phyloP scores from a whole-genome alignment of 2,113 vertebrate genomes.

The Tetrao urogallus region DNA sequence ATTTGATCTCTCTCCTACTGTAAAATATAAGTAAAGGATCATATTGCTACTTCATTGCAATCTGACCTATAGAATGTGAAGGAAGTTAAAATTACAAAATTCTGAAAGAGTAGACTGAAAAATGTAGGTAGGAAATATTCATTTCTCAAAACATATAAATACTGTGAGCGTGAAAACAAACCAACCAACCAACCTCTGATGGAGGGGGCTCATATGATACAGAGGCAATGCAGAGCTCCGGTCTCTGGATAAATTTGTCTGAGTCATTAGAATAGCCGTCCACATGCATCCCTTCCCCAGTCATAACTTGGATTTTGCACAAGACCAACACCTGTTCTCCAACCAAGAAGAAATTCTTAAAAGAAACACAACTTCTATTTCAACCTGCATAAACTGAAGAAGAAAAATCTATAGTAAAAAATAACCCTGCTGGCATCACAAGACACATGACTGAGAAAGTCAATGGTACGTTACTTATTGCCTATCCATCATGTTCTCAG shows the following conservation, averaged over 20 bases:
- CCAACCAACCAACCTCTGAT: background rate
- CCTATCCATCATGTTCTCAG: background rate
- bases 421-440: background rate
- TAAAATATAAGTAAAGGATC: background rate
- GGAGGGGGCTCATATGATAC: background rate
- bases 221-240: background rate
- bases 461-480: background rate
- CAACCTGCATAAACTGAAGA: background rate
- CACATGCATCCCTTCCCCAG: background rate
- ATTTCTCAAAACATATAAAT: background rate
- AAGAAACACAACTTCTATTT: background rate
- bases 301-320: background rate
- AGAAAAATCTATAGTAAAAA: background rate
- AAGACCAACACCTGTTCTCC: background rate
- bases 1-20: background rate
- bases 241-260: rapidly evolving
- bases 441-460: background rate
- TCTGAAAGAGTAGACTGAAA: background rate
- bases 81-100: background rate
- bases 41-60: background rate
- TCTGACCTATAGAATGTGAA: background rate
- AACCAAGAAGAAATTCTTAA: background rate
- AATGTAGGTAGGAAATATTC: background rate
- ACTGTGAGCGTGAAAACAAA: background rate
- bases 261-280: background rate